phyloP scores from a whole-genome alignment of 2,113 vertebrate genomes.

The Eira barbara region DNA sequence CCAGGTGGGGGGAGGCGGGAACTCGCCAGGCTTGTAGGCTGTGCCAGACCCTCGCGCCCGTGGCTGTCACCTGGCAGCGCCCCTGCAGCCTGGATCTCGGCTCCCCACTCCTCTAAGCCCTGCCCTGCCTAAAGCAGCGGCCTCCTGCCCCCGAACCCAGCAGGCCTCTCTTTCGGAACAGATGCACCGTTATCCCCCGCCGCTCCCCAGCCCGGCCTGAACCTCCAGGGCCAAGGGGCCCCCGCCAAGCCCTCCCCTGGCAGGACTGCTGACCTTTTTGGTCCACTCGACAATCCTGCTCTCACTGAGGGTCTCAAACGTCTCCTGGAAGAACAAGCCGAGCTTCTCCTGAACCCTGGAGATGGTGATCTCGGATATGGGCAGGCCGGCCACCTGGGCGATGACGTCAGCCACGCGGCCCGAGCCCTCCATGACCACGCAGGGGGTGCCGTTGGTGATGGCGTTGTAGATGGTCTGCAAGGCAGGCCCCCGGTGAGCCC shows the following conservation, averaged over 20 bases:
- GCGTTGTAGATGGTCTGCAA: constrained; percentile 93
- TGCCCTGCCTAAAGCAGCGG: too few species aligned
- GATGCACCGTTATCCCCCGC: too few species aligned
- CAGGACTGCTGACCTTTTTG: constrained; percentile 83
- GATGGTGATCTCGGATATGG: constrained; percentile 85
- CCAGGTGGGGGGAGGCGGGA: rapidly evolving
- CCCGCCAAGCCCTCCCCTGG: too few species aligned
- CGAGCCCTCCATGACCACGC: constrained; percentile 94
- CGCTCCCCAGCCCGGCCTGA: too few species aligned
- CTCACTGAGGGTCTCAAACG: constrained; percentile 87
- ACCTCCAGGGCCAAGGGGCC: too few species aligned
- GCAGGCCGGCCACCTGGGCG: constrained; percentile 87
- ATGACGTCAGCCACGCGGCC: constrained; percentile 96
- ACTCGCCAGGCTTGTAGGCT: not conserved
- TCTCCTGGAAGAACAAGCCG: constrained; percentile 84
- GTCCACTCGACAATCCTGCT: constrained; percentile 90
- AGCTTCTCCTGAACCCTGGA: constrained; percentile 86
- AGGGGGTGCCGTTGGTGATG: constrained; percentile 91
- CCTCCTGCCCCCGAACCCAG: too few species aligned
- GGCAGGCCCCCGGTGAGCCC: not conserved
- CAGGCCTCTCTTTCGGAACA: too few species aligned
- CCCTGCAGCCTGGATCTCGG: too few species aligned
- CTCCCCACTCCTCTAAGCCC: too few species aligned
- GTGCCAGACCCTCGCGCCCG: rapidly evolving
- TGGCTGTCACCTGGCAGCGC: not conserved